Conservation (phyloP, 2,797 vertebrate species). For the Catostomus latipinnis region DNA sequence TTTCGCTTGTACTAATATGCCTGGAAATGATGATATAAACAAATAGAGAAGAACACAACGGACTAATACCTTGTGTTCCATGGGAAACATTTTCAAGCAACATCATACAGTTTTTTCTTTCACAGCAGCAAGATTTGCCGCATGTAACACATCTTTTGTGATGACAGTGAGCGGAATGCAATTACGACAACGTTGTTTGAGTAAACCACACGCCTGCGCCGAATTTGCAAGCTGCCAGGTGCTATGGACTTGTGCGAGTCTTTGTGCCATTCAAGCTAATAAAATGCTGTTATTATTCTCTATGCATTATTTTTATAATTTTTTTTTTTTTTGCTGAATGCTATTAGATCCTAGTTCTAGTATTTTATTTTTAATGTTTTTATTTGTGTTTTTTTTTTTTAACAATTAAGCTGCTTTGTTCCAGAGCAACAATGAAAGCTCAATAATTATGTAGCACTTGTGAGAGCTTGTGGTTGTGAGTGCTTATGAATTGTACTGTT, state of each 20-base stretch:
- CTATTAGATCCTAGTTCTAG: constrained; percentile 24
- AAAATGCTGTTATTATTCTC: constrained; percentile 47
- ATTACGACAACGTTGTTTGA: constrained; percentile 55
- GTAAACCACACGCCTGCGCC: constrained; percentile 40
- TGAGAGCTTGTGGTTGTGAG: constrained; percentile 11
- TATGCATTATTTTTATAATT: constrained; percentile 8
- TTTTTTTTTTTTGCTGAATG: constrained; percentile 45
- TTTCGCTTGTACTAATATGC: constrained; percentile 33
- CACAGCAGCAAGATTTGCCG: constrained; percentile 55
- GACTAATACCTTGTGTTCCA: constrained; percentile 39
- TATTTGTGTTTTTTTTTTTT: neutral
- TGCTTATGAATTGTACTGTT: constrained; percentile 16
- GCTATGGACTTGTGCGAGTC: constrained; percentile 52
- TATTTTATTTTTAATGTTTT: constrained; percentile 38
- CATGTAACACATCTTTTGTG: constrained; percentile 61
- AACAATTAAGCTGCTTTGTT: constrained; percentile 54
- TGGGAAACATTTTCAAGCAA: constrained; percentile 55
- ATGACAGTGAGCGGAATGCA: constrained; percentile 62
- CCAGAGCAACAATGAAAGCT: constrained; percentile 35
- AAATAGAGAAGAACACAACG: constrained; percentile 45
- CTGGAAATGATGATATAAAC: constrained; percentile 56
- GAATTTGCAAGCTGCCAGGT: constrained; percentile 59
- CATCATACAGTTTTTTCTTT: constrained; percentile 57
- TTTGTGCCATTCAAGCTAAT: constrained; percentile 58
- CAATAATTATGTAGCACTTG: constrained; percentile 26